Evolutionary conservation across 2,113 vertebrate genomes (phyloP), one percentile per base, ranked within the genome.

Genomic region (Cacatua alba): DNA sequence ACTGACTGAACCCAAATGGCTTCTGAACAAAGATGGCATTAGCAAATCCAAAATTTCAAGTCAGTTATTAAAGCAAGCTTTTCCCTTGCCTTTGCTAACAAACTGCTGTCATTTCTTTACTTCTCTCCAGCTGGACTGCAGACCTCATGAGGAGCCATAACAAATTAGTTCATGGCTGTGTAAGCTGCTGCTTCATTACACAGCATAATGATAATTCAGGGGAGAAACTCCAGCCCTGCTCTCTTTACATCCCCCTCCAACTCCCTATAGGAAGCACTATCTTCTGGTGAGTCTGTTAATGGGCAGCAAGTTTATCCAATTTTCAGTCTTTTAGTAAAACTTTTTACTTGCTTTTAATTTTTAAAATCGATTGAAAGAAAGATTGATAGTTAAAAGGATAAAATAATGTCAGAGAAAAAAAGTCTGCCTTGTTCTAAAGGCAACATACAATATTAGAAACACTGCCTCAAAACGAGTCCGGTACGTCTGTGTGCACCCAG

Each of bases 151-250:
- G 97, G 68, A 97, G 91, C 76, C 62, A 72, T 64, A 92, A 92
- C 84, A 96, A 97, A 97, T 97, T 96, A 96, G 80, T 96, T 94
- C 94, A 92, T 86, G 95, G 94, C 90, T 95, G 82, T 94, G 85
- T 95, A 96, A 96, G 90, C 95, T 95, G 95, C 96, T 96, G 96
- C 95, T 97, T 97, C 97, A 96, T 97, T 97, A 96, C 79, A 88
- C 93, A 94, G 72, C 29, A 63, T 89, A 95, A 93, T 88, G 88
- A 90, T 93, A 96, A 97, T 83, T 94, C 92, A 92, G 77, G 60
- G 65, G 91, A 94, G 79, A 94, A 81, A 76, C 75, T 95, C 59
- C 83, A 88, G 65, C 44, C 33, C 68, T 48, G 74, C 37, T 85
- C 68, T 74, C 92, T 85, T 70, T 43, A 65, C 23, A 62, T 67